phyloP scores from a whole-genome alignment of 1,140 invertebrate species.

The Euborellia annulipes region DNA sequence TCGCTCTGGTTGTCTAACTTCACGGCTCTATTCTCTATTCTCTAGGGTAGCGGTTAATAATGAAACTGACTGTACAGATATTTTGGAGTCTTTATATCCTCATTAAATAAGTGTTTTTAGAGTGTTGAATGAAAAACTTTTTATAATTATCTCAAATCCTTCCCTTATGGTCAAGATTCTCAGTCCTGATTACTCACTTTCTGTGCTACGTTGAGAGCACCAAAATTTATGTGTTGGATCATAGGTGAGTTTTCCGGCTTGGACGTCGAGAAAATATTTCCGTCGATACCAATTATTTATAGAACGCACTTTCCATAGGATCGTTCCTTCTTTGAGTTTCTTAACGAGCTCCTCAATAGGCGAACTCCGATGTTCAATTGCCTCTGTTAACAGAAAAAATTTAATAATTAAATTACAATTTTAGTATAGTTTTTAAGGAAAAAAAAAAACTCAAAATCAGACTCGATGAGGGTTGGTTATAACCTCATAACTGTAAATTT shows the following conservation, averaged over 20 bases:
- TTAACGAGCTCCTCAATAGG: slow-evolving; percentile 18
- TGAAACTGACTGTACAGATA: background rate
- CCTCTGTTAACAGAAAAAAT: slow-evolving; percentile 12
- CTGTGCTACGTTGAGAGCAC: slow-evolving; percentile 15
- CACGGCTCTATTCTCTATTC: background rate
- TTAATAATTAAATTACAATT: too few species aligned
- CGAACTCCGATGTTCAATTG: slow-evolving; percentile 4
- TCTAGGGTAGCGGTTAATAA: background rate
- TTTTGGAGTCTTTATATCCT: background rate
- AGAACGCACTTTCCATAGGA: slow-evolving; percentile 25
- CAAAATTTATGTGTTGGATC: slow-evolving; percentile 22
- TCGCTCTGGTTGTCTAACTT: too few species aligned
- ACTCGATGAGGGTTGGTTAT: too few species aligned
- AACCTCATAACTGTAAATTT: too few species aligned
- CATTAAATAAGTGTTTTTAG: too few species aligned
- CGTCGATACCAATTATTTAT: slow-evolving; percentile 23
- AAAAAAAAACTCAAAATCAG: too few species aligned
- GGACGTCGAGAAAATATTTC: slow-evolving; percentile 21
- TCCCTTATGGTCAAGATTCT: slow-evolving; percentile 3
- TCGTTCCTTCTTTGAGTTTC: slow-evolving; percentile 19
- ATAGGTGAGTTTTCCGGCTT: slow-evolving; percentile 20
- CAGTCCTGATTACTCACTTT: slow-evolving; percentile 20
- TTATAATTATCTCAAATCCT: background rate
- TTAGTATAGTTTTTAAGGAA: too few species aligned
- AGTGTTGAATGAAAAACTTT: background rate